Percentiles rank a stretch among this genome's conserved stretches.
Conservation (phyloP, 2,888 invertebrate species). For the Hypsopygia costalis region DNA sequence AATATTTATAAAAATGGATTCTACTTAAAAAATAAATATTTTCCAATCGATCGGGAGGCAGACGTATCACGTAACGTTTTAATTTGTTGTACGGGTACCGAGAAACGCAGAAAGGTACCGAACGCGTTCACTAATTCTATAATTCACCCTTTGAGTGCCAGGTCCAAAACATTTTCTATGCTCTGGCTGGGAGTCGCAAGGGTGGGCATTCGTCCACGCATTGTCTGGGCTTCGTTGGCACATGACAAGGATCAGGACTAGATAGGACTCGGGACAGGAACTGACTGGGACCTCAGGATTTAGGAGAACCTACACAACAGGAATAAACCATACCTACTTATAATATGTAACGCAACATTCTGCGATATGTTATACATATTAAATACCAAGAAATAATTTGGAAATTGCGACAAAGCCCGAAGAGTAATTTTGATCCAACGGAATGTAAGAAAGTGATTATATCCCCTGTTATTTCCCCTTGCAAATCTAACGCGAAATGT, state of each 20-base stretch:
- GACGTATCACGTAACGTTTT: constrained; percentile 30
- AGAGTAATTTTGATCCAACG: constrained; percentile 55
- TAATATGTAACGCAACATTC: constrained; percentile 30
- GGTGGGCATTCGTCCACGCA: constrained; percentile 43
- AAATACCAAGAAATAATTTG: constrained; percentile 20
- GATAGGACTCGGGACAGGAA: constrained; percentile 69
- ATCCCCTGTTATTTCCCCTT: constrained; percentile 55
- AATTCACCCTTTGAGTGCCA: constrained; percentile 5
- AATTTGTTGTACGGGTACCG: constrained; percentile 41
- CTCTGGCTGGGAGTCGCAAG: constrained; percentile 4
- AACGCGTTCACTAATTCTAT: constrained; percentile 1
- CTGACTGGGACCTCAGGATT: constrained; percentile 48
- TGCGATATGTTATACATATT: constrained; percentile 28
- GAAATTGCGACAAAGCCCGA: constrained; percentile 43
- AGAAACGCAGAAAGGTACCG: constrained; percentile 17
- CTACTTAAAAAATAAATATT: constrained; percentile 62
- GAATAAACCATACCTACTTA: constrained; percentile 10
- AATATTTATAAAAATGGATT: constrained; percentile 58
- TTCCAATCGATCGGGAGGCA: constrained; percentile 41
- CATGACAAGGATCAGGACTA: constrained; percentile 72
- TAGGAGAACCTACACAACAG: constrained; percentile 29
- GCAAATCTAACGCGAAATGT: constrained; percentile 53
- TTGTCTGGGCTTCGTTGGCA: constrained; percentile 69
- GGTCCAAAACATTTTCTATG: too few relatives aligned
- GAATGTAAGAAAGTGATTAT: constrained; percentile 62